Evolutionary conservation across 2,888 invertebrate genomes (phyloP).

Genomic region (Leucophora obtusa): DNA sequence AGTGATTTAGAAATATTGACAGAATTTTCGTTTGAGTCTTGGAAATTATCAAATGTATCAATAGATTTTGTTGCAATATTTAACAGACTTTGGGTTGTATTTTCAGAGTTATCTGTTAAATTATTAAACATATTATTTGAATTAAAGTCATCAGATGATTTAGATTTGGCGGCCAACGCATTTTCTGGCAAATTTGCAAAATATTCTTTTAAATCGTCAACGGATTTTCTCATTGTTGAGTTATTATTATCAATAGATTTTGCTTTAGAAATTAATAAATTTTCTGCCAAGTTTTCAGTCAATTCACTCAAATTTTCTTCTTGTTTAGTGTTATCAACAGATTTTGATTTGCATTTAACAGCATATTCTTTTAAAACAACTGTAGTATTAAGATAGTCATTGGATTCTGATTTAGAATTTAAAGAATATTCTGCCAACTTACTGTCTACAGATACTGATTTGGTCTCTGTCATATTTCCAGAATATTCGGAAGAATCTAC

Average conservation of each 20-base stretch:
- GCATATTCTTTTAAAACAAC: background rate
- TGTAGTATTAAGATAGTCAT: background rate
- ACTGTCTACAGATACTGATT: background rate
- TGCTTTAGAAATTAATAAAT: background rate
- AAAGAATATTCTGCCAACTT: background rate
- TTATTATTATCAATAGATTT: background rate
- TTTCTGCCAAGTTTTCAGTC: background rate
- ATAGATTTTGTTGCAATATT: no score
- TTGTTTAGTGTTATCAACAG: background rate
- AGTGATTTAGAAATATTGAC: no score
- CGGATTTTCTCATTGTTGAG: background rate
- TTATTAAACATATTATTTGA: background rate
- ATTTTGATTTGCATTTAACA: background rate
- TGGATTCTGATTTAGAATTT: background rate
- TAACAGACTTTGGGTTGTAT: no score
- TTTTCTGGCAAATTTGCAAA: background rate
- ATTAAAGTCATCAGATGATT: background rate
- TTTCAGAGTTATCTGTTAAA: no score
- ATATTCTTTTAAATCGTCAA: background rate
- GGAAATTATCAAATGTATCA: no score
- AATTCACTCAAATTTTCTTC: background rate
- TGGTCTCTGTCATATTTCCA: background rate
- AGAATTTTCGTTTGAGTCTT: no score
- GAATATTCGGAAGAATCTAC: slow-evolving; percentile 13
- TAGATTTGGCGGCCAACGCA: background rate